A percentile compares a stretch with the other conserved stretches of the same genome.
These are phyloP conservation scores for Norana najaformis DNA, from an alignment of 2,888 invertebrate genomes.

Conservation along the genomic window DNA sequence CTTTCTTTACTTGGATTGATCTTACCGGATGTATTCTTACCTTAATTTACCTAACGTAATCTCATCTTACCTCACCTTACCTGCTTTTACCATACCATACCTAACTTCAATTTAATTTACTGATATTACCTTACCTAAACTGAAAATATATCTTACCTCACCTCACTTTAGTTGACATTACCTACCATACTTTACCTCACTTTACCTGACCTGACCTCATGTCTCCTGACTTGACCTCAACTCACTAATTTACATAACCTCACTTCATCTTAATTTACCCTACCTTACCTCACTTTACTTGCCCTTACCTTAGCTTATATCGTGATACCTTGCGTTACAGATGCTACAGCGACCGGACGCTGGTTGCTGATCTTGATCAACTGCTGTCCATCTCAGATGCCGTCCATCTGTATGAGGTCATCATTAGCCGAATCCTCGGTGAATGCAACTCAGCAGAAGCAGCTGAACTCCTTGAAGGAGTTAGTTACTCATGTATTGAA, in stretches of 20 bases:
- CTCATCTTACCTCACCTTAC: no score
- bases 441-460: constrained; percentile 46
- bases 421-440: constrained; percentile 50
- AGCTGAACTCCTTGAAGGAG: constrained; percentile 51
- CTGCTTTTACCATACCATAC: background rate
- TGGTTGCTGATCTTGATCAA: constrained; percentile 43
- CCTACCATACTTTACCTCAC: background rate
- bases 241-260: background rate
- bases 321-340: background rate
- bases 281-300: background rate
- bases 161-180: background rate
- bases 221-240: no score
- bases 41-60: no score
- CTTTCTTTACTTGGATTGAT: no score
- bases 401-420: constrained; percentile 51
- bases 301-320: background rate
- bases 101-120: background rate
- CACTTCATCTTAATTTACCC: background rate
- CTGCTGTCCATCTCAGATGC: constrained; percentile 51
- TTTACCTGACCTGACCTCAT: background rate
- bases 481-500: constrained; percentile 29
- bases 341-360: background rate
- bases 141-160: background rate
- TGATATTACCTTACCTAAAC: background rate
- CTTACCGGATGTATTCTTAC: no score